These are phyloP conservation scores for Pristiophorus japonicus DNA, from an alignment of 2,113 vertebrate species.

Conservation along the genomic window DNA sequence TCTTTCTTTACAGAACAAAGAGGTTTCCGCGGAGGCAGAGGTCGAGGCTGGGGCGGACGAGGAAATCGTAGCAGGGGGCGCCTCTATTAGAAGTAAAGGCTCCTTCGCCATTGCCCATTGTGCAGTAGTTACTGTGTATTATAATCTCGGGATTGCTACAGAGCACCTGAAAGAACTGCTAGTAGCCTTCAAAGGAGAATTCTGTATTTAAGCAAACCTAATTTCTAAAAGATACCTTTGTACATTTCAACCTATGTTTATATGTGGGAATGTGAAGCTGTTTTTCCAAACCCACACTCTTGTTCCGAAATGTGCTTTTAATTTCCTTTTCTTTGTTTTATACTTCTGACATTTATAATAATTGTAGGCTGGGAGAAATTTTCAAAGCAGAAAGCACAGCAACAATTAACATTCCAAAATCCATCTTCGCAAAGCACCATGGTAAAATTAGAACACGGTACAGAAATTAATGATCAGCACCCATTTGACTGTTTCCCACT, in stretches of 20 bases:
- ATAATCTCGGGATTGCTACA: constrained; percentile 43
- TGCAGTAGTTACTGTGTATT: constrained; percentile 29
- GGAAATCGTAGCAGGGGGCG: constrained; percentile 86
- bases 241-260: constrained; percentile 35
- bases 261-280: constrained; percentile 29
- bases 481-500: neutral
- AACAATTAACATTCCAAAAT: constrained; percentile 21
- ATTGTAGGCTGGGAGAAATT: neutral
- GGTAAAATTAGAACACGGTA: constrained; percentile 6
- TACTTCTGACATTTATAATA: constrained; percentile 21
- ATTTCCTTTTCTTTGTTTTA: constrained; percentile 30
- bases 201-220: constrained; percentile 36
- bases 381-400: constrained; percentile 8
- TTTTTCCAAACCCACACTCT: neutral
- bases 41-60: constrained; percentile 81
- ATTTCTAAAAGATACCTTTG: constrained; percentile 33
- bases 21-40: constrained; percentile 83
- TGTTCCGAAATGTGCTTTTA: constrained; percentile 22
- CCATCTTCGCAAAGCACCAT: constrained; percentile 8
- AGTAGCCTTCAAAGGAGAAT: constrained; percentile 32
- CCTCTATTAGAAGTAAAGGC: constrained; percentile 68
- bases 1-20: constrained; percentile 75
- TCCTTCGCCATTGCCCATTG: constrained; percentile 24
- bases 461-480: neutral
- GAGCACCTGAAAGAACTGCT: constrained; percentile 60